phyloP scores from a whole-genome alignment of 2,888 invertebrate genomes.

The Idaea biselata region DNA sequence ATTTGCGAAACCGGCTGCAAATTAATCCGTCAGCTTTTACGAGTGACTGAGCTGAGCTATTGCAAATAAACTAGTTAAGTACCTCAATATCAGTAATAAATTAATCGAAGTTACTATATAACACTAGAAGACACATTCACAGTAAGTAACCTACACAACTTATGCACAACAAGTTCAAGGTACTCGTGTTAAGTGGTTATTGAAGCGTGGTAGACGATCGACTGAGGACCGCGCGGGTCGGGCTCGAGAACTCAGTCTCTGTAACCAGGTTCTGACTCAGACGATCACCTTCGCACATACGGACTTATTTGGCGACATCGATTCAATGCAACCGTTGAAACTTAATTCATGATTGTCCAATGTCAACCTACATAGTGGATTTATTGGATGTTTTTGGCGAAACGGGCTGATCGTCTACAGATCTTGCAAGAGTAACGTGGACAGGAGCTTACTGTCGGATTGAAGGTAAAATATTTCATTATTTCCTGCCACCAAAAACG shows the following conservation, averaged over 20 bases:
- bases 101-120: constrained; percentile 32
- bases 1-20: neutral
- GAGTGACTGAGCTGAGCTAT: neutral
- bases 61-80: constrained; percentile 12
- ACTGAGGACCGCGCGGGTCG: constrained; percentile 44
- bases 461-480: neutral
- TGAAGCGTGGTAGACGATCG: constrained; percentile 52
- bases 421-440: constrained; percentile 9
- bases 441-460: neutral
- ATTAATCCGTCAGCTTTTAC: neutral
- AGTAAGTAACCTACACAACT: constrained; percentile 44
- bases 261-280: constrained; percentile 60
- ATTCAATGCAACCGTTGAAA: constrained; percentile 59
- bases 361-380: constrained; percentile 42
- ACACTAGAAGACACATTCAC: constrained; percentile 38
- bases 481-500: neutral
- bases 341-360: constrained; percentile 51
- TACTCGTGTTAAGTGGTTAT: constrained; percentile 46
- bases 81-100: constrained; percentile 32
- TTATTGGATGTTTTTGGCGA: constrained; percentile 10
- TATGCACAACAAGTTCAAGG: constrained; percentile 46
- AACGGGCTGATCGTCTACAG: constrained; percentile 11
- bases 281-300: constrained; percentile 73
- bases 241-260: constrained; percentile 44
- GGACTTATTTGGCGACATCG: constrained; percentile 77